phyloP scores from a whole-genome alignment of 2,888 invertebrate species.

The Xestia c-nigrum region DNA sequence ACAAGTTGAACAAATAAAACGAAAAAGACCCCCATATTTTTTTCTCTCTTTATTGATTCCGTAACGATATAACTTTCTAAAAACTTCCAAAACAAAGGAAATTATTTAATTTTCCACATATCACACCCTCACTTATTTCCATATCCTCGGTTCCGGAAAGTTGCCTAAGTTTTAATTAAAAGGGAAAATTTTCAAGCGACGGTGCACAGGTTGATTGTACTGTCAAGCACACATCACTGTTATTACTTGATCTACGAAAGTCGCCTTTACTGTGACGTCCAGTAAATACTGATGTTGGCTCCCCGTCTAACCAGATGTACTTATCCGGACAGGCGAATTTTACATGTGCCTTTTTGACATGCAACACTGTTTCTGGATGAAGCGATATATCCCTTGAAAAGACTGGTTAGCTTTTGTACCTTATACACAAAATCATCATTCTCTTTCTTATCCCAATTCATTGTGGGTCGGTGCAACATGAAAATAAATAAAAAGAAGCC shows the following conservation, averaged over 20 bases:
- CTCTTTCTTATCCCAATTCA: no score
- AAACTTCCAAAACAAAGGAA: conserved; percentile 16
- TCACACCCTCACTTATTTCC: conserved; percentile 23
- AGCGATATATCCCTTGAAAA: neutral
- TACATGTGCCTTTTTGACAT: neutral
- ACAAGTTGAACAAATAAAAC: neutral
- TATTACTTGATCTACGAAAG: neutral
- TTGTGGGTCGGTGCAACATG: no score
- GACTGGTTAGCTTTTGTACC: neutral
- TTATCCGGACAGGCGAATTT: neutral
- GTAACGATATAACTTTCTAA: conserved; percentile 9
- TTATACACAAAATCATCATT: no score
- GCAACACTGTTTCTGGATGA: neutral
- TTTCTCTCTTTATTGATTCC: neutral
- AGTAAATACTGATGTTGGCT: neutral
- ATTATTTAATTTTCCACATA: conserved; percentile 39
- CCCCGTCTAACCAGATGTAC: neutral
- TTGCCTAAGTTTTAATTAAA: conserved; percentile 72
- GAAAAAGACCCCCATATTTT: neutral
- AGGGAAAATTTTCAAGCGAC: conserved; percentile 57
- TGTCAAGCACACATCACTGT: neutral
- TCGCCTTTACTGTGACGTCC: neutral
- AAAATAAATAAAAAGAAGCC: no score
- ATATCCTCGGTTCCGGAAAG: conserved; percentile 29
- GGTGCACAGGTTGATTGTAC: conserved; percentile 40